Evolutionary conservation across 2,113 vertebrate genomes (phyloP).

Genomic region (Nanorana parkeri): DNA sequence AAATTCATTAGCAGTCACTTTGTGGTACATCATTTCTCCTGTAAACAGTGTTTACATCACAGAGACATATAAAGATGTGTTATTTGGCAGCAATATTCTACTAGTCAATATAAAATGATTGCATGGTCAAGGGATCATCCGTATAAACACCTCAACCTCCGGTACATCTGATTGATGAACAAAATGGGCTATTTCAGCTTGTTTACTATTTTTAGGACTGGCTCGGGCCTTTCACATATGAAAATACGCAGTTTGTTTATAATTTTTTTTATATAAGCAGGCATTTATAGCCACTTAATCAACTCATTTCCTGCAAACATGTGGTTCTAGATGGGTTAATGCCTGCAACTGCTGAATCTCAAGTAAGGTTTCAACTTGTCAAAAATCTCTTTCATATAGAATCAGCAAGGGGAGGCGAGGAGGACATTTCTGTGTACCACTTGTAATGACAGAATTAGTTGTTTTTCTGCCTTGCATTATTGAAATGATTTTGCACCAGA

Average conservation of each 20-base stretch:
- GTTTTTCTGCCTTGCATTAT: constrained; percentile 55
- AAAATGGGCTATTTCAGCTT: background rate
- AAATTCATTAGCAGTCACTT: constrained; percentile 40
- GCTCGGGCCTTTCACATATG: background rate
- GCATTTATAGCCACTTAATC: background rate
- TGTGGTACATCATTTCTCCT: constrained; percentile 28
- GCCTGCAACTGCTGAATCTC: constrained; percentile 21
- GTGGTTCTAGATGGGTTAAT: constrained; percentile 4
- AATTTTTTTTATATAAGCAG: background rate
- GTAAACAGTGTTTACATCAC: constrained; percentile 38
- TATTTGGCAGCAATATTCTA: constrained; percentile 22
- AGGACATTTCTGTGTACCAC: constrained; percentile 44
- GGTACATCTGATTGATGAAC: background rate
- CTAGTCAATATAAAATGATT: constrained; percentile 10
- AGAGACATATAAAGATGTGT: constrained; percentile 1
- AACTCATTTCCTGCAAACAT: constrained; percentile 4
- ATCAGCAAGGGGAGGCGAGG: constrained; percentile 13
- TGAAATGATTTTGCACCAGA: constrained; percentile 42
- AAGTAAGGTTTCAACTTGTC: constrained; percentile 39
- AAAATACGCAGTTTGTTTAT: background rate
- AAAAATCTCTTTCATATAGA: constrained; percentile 33
- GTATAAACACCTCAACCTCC: constrained; percentile 19
- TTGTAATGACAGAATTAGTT: constrained; percentile 52
- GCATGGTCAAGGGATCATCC: background rate
- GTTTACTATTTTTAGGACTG: background rate